Evolutionary conservation across 2,888 invertebrate genomes (phyloP).

Genomic region (Tenthredo mesomela): DNA sequence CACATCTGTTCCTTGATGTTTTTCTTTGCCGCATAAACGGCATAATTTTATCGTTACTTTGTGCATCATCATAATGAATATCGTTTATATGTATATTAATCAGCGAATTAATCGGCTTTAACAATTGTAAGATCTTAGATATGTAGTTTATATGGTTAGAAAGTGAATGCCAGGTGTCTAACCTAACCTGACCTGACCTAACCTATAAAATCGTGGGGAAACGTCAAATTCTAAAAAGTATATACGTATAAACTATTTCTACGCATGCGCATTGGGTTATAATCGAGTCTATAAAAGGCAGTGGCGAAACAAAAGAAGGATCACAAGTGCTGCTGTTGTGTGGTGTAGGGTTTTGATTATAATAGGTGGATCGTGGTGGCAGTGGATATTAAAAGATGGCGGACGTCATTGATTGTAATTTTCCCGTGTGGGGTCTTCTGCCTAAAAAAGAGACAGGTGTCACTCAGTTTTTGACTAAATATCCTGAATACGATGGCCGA

Average conservation of each 20-base stretch:
- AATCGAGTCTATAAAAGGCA: conserved; percentile 27
- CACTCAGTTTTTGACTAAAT: conserved; percentile 90
- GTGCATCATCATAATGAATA: conserved; percentile 25
- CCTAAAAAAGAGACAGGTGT: conserved; percentile 98
- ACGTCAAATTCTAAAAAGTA: neutral
- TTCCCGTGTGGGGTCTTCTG: conserved; percentile 91
- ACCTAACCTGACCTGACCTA: neutral
- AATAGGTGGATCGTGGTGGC: conserved; percentile 62
- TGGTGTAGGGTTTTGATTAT: neutral
- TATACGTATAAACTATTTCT: neutral
- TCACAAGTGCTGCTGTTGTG: neutral
- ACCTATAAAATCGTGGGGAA: neutral
- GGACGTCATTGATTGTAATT: conserved; percentile 80
- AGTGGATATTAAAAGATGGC: conserved; percentile 73
- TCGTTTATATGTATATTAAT: neutral
- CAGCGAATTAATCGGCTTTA: neutral
- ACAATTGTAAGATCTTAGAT: neutral
- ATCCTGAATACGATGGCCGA: conserved; percentile 95
- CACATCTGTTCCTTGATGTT: conserved; percentile 72
- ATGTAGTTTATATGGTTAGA: neutral
- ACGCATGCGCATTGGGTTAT: conserved; percentile 1
- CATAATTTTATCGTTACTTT: conserved; percentile 64
- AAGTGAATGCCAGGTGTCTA: neutral
- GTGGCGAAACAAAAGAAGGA: conserved; percentile 39
- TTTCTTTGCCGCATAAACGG: conserved; percentile 74